These are phyloP conservation scores for Rhynchomys soricoides DNA, from an alignment of 2,113 vertebrate species.

Conservation along the genomic window DNA sequence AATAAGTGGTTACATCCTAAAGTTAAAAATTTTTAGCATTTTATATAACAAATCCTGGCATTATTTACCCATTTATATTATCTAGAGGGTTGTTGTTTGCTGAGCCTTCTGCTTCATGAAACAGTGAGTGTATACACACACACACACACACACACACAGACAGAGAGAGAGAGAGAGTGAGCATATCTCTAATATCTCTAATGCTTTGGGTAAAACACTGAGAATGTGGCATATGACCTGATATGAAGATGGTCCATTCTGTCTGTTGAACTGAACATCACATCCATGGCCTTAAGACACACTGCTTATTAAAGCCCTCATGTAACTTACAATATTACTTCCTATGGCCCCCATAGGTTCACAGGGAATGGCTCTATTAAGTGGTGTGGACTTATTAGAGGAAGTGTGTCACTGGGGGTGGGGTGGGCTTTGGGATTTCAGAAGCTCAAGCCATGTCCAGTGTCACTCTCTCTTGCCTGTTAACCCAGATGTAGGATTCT, in stretches of 20 bases:
- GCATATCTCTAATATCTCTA: neutral
- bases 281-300: neutral
- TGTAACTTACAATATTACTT: neutral
- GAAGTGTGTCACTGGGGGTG: neutral
- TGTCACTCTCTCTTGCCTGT: no score
- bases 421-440: neutral
- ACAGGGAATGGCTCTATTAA: neutral
- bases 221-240: neutral
- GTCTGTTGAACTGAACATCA: neutral
- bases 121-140: neutral
- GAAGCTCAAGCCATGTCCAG: no score
- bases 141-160: neutral
- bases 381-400: neutral
- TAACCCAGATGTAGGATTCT: no score
- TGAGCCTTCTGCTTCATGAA: constrained; percentile 58
- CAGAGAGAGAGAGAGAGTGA: neutral
- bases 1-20: constrained; percentile 63
- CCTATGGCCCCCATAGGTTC: neutral
- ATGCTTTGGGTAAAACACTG: neutral
- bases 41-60: constrained; percentile 67
- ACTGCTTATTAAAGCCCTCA: fast-evolving
- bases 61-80: constrained; percentile 71
- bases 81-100: constrained; percentile 53
- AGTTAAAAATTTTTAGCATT: constrained; percentile 66
- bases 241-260: fast-evolving